phyloP scores from a whole-genome alignment of 2,797 vertebrate genomes.

The Hippocampus kuda region DNA sequence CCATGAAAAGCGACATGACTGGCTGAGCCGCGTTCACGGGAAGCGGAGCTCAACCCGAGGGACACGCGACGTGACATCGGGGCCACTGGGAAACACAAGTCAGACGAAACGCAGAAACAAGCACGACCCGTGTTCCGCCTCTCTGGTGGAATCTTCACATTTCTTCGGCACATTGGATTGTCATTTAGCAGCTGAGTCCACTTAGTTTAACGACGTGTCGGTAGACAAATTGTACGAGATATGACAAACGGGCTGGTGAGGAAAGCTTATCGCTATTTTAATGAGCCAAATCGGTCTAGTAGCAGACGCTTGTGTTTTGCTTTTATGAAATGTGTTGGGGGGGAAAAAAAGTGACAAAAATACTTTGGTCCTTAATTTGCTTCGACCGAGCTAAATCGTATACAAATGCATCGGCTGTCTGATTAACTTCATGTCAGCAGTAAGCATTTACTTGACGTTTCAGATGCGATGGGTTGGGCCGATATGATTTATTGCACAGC shows the following conservation, averaged over 20 bases:
- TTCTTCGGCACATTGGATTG: background rate
- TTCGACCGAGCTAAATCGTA: too few species aligned
- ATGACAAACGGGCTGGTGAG: too few species aligned
- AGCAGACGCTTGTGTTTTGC: too few species aligned
- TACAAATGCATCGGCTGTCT: background rate
- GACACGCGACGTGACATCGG: slow-evolving; percentile 39
- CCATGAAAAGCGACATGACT: slow-evolving; percentile 45
- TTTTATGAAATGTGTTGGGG: too few species aligned
- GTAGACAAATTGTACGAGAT: background rate
- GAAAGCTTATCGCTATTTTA: too few species aligned
- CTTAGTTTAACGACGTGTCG: background rate
- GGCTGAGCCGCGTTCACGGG: slow-evolving; percentile 50
- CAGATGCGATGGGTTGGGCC: background rate
- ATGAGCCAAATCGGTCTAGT: too few species aligned
- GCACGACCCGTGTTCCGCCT: slow-evolving; percentile 17
- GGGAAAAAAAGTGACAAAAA: too few species aligned
- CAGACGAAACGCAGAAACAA: slow-evolving; percentile 30
- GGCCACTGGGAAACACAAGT: slow-evolving; percentile 29
- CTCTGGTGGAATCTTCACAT: slow-evolving; percentile 1
- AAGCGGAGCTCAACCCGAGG: slow-evolving; percentile 28
- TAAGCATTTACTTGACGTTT: background rate
- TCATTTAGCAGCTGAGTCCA: too few species aligned
- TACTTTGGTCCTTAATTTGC: background rate
- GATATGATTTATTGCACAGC: too few species aligned
- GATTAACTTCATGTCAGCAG: background rate